Percentiles rank a stretch among this genome's conserved stretches.
Evolutionary conservation across 2,797 vertebrate genomes (phyloP).

Genomic region (Morelia viridis): DNA sequence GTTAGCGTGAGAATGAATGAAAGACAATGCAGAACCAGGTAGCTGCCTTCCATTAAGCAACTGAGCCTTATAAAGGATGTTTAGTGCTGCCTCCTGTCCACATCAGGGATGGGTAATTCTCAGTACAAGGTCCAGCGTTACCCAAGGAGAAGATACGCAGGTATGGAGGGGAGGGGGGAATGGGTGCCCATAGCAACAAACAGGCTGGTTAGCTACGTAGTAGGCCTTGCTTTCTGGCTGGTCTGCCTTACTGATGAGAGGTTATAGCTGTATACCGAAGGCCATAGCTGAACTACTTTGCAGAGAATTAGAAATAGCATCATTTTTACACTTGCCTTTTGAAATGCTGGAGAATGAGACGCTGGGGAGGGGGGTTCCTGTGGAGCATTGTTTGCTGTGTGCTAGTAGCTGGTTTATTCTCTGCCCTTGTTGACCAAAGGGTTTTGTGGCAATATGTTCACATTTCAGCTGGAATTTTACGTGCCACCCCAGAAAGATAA

Average conservation of each 20-base stretch:
- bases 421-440: slow-evolving; percentile 58
- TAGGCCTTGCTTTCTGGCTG: slow-evolving; percentile 43
- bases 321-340: slow-evolving; percentile 48
- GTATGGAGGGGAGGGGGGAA: slow-evolving; percentile 47
- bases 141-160: slow-evolving; percentile 54
- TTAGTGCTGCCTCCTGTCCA: slow-evolving; percentile 19
- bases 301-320: slow-evolving; percentile 40
- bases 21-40: slow-evolving; percentile 56
- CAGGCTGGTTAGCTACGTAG: slow-evolving; percentile 29
- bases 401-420: slow-evolving; percentile 18
- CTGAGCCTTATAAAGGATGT: slow-evolving; percentile 9
- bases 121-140: slow-evolving; percentile 47
- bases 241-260: slow-evolving; percentile 36
- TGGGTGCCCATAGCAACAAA: slow-evolving; percentile 44
- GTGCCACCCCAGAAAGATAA: slow-evolving; percentile 40
- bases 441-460: slow-evolving; percentile 71
- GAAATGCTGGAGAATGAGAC: slow-evolving; percentile 43
- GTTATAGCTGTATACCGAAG: slow-evolving; percentile 54
- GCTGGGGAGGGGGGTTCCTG: neutral
- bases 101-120: slow-evolving; percentile 63
- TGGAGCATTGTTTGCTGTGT: neutral
- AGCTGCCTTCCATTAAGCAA: slow-evolving; percentile 54
- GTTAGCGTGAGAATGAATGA: slow-evolving; percentile 36
- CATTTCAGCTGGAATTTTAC: slow-evolving; percentile 43
- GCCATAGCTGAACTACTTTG: slow-evolving; percentile 39